These are phyloP conservation scores for Heliothis peltigera DNA, from an alignment of 2,888 invertebrate species.

Conservation along the genomic window DNA sequence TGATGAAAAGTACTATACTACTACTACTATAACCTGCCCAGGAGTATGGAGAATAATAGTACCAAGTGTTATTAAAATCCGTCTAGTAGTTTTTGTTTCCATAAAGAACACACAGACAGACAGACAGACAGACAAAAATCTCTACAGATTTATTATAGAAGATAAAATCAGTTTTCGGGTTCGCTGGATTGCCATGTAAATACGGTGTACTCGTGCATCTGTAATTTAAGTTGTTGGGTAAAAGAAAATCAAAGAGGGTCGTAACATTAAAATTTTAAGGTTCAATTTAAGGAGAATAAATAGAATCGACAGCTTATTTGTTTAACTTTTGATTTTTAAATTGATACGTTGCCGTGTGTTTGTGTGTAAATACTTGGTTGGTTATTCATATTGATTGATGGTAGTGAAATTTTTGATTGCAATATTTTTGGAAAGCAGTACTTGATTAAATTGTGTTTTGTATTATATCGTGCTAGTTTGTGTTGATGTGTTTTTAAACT, in stretches of 20 bases:
- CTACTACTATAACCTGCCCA: no score
- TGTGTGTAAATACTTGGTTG: neutral
- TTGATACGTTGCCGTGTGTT: slow-evolving; percentile 9
- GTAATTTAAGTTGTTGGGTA: slow-evolving; percentile 44
- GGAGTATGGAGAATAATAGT: no score
- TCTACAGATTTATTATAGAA: no score
- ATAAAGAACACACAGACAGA: no score
- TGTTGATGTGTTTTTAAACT: no score
- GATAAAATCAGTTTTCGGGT: slow-evolving; percentile 59
- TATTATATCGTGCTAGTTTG: neutral
- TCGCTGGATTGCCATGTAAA: slow-evolving; percentile 54
- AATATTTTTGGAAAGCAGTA: neutral
- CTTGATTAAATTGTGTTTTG: neutral
- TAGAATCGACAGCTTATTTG: slow-evolving; percentile 8
- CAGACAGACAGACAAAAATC: no score
- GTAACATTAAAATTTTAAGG: slow-evolving; percentile 36
- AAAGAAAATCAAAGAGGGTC: slow-evolving; percentile 46
- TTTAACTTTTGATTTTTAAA: slow-evolving; percentile 1
- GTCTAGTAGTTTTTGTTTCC: no score
- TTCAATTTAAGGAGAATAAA: slow-evolving; percentile 25
- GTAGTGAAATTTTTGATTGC: neutral
- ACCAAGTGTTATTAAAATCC: no score
- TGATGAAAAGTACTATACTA: no score
- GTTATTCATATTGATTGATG: neutral
- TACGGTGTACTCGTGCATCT: slow-evolving; percentile 42